Base-by-base conservation (phyloP, 1,140 invertebrate genomes). In the Drosophila sucinea region DNA sequence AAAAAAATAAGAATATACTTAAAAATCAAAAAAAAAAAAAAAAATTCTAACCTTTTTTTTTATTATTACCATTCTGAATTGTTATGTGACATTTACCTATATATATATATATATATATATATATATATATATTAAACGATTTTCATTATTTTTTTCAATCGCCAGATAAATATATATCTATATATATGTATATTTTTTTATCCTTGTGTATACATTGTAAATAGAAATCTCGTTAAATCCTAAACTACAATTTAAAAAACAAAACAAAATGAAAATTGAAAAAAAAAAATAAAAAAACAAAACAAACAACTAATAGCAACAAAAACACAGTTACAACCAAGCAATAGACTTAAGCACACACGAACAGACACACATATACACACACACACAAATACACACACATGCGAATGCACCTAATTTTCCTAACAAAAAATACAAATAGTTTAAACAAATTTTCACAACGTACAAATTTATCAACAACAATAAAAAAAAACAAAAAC, bases 161-260 rank as follows among this genome's bases (percentile, higher is more conserved):
- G 44, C 7, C 44, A 51, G 44, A 51, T 51, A 51, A 25, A 51
- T 23, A 27, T 51, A 51, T 47, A 47, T 27, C 25, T 27, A 72
- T 61, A 63, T 57, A 61, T 47, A 67, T 41, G 41, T 61, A 70
- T 41, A 10, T 79, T 63, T 73, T 73, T 66, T 54, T 56, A 69
- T 65, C 47, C 73, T 64, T 71, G 64, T 65, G 63, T 79, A 79
- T 64, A 83, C 75, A 77, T 62, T 87, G 83, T 89, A 83, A 44
- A 82, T 87, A 89, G 84, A 67, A 87, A 89, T 87, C 84, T 87
- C 83, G 83, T 89, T 87, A 90, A 89, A 89, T 68, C 71, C 75
- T 89, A 87, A 64, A 66, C 67, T 60, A 17, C 70, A 44, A 64
- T 38, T 33, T 44, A 58, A 75, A 70, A 30, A 65, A 29, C 67